A percentile compares a stretch with the other conserved stretches of the same genome.
These are phyloP conservation scores for Eunapius fragilis DNA, from an alignment of 37 sponge, comb jelly and placozoan species.

Conservation along the genomic window DNA sequence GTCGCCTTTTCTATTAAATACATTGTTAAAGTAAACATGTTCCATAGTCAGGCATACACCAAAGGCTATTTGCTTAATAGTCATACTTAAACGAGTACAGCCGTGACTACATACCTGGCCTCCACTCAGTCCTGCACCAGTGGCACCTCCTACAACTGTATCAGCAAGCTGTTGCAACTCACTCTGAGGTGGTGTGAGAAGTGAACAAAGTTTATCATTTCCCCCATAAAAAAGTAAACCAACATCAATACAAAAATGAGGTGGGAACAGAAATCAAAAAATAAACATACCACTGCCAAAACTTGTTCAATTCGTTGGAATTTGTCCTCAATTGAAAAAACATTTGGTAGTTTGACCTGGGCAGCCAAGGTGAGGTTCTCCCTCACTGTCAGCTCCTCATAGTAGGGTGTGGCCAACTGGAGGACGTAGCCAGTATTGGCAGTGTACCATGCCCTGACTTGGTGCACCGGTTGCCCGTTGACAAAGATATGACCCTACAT, in stretches of 20 bases:
- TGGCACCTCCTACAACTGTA: constrained; percentile 59
- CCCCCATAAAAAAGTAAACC: no score
- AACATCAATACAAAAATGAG: no score
- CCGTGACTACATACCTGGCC: constrained; percentile 81
- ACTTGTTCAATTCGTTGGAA: constrained; percentile 34
- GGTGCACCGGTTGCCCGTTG: constrained; percentile 20
- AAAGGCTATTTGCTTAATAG: no score
- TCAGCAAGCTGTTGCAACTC: constrained; percentile 60
- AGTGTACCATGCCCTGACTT: constrained; percentile 23
- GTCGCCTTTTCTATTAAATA: constrained; percentile 39
- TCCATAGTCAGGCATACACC: neutral
- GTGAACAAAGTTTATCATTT: neutral
- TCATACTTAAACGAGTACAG: no score
- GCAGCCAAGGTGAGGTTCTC: constrained; percentile 49
- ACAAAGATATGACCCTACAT: constrained; percentile 20
- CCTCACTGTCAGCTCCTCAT: constrained; percentile 44
- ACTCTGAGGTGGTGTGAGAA: constrained; percentile 28
- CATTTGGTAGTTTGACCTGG: constrained; percentile 2
- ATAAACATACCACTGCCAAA: constrained; percentile 7
- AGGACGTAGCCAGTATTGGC: constrained; percentile 41
- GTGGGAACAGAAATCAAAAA: no score
- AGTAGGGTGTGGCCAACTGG: constrained; percentile 39
- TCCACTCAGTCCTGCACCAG: constrained; percentile 87
- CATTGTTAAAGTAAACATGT: neutral
- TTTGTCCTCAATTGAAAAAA: neutral